These are phyloP conservation scores for Sebastes oblongus DNA, from an alignment of 2,797 vertebrate genomes.

Conservation along the genomic window DNA sequence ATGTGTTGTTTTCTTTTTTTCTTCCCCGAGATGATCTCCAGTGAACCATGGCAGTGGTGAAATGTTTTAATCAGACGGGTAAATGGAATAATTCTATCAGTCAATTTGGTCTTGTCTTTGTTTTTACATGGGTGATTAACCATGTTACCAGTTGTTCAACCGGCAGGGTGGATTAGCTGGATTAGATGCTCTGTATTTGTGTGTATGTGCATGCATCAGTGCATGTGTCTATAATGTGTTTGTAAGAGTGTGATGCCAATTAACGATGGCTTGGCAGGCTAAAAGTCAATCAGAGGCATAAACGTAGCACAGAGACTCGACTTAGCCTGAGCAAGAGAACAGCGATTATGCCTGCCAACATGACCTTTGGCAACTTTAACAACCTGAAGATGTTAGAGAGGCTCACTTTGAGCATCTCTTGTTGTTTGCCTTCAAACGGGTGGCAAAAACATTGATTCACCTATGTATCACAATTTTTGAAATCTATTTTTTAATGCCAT, in stretches of 20 bases:
- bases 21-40: slow-evolving; percentile 59
- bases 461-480: too few species aligned
- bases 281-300: slow-evolving; percentile 61
- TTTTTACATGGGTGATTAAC: slow-evolving; percentile 79
- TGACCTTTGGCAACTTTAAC: slow-evolving; percentile 1
- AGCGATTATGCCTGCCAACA: slow-evolving; percentile 10
- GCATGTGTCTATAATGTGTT: slow-evolving; percentile 17
- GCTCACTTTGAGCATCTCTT: background rate
- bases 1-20: slow-evolving; percentile 53
- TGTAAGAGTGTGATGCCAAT: slow-evolving; percentile 38
- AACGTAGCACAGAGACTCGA: slow-evolving; percentile 32
- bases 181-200: slow-evolving; percentile 66
- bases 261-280: slow-evolving; percentile 60
- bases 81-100: slow-evolving; percentile 81
- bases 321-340: background rate
- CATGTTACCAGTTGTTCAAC: slow-evolving; percentile 73
- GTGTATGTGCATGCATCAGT: slow-evolving; percentile 28
- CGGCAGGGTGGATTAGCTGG: slow-evolving; percentile 72
- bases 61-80: slow-evolving; percentile 76
- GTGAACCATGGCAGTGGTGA: slow-evolving; percentile 68
- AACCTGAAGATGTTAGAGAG: background rate
- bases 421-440: background rate
- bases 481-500: too few species aligned
- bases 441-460: too few species aligned
- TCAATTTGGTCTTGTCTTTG: slow-evolving; percentile 77